phyloP scores from a whole-genome alignment of 2,113 vertebrate genomes.

The Protobothrops flavoviridis region DNA sequence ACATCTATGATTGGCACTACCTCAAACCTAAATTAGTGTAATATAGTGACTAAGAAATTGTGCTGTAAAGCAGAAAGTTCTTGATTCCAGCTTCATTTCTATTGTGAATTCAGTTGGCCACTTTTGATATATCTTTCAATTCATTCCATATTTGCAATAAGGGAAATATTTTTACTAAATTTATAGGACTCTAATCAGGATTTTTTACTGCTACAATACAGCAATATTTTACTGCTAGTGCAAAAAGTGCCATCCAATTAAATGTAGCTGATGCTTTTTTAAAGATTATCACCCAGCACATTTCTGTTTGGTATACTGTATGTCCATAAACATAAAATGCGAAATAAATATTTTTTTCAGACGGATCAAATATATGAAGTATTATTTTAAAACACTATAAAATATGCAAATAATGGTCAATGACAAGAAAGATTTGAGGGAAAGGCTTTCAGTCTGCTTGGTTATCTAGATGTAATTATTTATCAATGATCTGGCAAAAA shows the following conservation, averaged over 20 bases:
- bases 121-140: not conserved
- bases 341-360: not conserved
- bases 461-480: not conserved
- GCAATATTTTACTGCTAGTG: not conserved
- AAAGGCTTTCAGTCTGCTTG: not conserved
- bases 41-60: not conserved
- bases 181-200: not conserved
- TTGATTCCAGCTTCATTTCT: not conserved
- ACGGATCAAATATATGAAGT: not conserved
- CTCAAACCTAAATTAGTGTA: not conserved
- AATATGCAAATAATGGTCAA: not conserved
- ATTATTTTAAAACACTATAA: not conserved
- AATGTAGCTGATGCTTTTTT: not conserved
- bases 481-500: not conserved
- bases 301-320: not conserved
- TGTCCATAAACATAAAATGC: not conserved
- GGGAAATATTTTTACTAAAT: not conserved
- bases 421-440: not conserved
- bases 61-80: not conserved
- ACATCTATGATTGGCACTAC: rapidly evolving
- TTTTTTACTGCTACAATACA: not conserved
- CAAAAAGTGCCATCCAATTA: not conserved
- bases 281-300: not conserved
- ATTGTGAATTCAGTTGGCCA: too few relatives aligned
- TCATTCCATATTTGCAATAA: not conserved